Percentiles rank a stretch among this genome's conserved stretches.
These are phyloP conservation scores for Steinernema feltiae DNA, from an alignment of 1,140 invertebrate species.

Conservation along the genomic window DNA sequence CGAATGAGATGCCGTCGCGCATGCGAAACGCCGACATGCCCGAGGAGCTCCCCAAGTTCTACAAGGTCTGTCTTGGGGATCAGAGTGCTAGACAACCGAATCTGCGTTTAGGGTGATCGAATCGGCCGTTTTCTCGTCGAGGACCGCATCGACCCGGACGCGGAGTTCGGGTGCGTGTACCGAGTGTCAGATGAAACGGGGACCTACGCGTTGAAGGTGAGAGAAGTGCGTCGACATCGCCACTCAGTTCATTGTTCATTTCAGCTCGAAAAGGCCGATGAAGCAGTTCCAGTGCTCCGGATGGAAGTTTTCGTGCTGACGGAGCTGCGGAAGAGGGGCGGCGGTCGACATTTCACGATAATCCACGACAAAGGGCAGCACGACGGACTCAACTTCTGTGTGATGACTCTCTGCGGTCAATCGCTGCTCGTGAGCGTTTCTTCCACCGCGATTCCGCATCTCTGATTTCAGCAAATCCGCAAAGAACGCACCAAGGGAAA, in stretches of 20 bases:
- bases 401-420: slow-evolving; percentile 23
- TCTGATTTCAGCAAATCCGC: slow-evolving; percentile 7
- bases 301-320: slow-evolving; percentile 27
- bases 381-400: slow-evolving; percentile 25
- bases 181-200: neutral
- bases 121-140: neutral
- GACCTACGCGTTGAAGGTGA: slow-evolving; percentile 20
- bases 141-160: slow-evolving; percentile 1
- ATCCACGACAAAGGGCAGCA: slow-evolving; percentile 19
- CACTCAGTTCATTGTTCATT: neutral
- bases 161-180: neutral
- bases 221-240: neutral
- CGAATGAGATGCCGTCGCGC: neutral
- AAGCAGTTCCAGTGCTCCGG: slow-evolving; percentile 17
- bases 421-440: neutral
- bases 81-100: neutral
- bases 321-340: slow-evolving; percentile 9
- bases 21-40: slow-evolving; percentile 5
- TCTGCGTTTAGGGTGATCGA: neutral
- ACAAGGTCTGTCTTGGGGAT: neutral
- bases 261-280: slow-evolving; percentile 20
- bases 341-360: neutral
- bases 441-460: neutral
- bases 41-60: neutral
- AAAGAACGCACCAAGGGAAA: slow-evolving; percentile 21